Conservation (phyloP, 2,888 invertebrate species). For the Hypomecis atomaria region DNA sequence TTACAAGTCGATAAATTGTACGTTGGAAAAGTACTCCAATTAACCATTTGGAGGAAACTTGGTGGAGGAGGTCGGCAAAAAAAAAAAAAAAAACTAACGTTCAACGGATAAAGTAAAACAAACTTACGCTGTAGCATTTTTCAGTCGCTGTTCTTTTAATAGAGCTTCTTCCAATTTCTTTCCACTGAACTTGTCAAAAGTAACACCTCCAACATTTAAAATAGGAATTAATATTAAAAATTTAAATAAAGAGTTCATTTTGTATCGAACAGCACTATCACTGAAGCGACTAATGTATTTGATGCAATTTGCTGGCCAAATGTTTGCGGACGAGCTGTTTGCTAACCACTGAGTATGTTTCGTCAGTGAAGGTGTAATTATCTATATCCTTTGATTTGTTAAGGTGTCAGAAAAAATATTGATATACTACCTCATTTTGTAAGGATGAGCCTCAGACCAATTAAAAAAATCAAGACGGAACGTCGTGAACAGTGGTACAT, state of each 20-base stretch:
- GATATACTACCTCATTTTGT: slow-evolving; percentile 8
- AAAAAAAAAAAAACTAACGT: neutral
- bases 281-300: slow-evolving; percentile 36
- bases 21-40: too few species aligned
- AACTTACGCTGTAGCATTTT: slow-evolving; percentile 60
- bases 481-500: too few species aligned
- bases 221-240: slow-evolving; percentile 53
- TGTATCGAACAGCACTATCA: slow-evolving; percentile 31
- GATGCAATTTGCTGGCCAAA: slow-evolving; percentile 42
- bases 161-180: slow-evolving; percentile 55
- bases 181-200: slow-evolving; percentile 65
- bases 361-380: slow-evolving; percentile 39
- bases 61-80: too few species aligned
- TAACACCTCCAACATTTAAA: slow-evolving; percentile 47
- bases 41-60: too few species aligned
- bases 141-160: slow-evolving; percentile 49
- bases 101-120: slow-evolving; percentile 5
- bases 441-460: too few species aligned
- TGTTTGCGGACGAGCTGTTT: slow-evolving; percentile 26
- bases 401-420: slow-evolving; percentile 28
- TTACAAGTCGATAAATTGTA: too few species aligned
- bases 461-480: too few species aligned
- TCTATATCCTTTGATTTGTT: slow-evolving; percentile 37
- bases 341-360: slow-evolving; percentile 43
- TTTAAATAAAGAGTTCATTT: slow-evolving; percentile 53